A percentile compares a stretch with the other conserved stretches of the same genome.
These are phyloP conservation scores for Leptobrachium ailaonicum DNA, from an alignment of 2,113 vertebrate genomes.

Conservation along the genomic window DNA sequence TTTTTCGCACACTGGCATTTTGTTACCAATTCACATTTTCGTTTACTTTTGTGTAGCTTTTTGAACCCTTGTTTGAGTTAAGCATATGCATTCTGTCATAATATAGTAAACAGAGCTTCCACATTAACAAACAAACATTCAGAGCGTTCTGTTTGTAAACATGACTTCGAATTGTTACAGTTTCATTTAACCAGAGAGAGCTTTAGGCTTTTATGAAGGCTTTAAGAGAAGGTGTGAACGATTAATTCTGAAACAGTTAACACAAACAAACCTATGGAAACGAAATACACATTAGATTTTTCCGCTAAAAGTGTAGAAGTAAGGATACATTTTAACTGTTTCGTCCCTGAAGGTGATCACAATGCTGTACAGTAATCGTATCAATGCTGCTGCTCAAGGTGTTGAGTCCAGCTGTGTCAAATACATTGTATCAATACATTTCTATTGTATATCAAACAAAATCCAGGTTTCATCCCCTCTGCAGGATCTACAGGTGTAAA, in stretches of 20 bases:
- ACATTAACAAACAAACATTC: background rate
- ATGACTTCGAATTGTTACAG: background rate
- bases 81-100: background rate
- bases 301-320: too few relatives aligned
- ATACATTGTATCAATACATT: background rate
- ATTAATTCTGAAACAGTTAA: too few relatives aligned
- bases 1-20: too few relatives aligned
- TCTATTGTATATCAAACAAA: background rate
- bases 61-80: too few relatives aligned
- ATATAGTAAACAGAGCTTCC: background rate
- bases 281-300: too few relatives aligned
- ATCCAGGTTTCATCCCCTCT: background rate
- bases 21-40: too few relatives aligned
- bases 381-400: background rate
- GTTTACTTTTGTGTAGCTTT: too few relatives aligned
- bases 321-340: too few relatives aligned
- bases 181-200: background rate
- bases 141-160: background rate
- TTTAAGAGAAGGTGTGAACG: background rate
- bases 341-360: too few relatives aligned
- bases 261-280: too few relatives aligned
- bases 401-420: background rate
- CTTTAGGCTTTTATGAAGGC: too few relatives aligned
- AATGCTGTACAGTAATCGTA: background rate
- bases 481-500: constrained; percentile 11